Conservation (phyloP, 2,113 vertebrate species). For the Aptenodytes patagonicus region DNA sequence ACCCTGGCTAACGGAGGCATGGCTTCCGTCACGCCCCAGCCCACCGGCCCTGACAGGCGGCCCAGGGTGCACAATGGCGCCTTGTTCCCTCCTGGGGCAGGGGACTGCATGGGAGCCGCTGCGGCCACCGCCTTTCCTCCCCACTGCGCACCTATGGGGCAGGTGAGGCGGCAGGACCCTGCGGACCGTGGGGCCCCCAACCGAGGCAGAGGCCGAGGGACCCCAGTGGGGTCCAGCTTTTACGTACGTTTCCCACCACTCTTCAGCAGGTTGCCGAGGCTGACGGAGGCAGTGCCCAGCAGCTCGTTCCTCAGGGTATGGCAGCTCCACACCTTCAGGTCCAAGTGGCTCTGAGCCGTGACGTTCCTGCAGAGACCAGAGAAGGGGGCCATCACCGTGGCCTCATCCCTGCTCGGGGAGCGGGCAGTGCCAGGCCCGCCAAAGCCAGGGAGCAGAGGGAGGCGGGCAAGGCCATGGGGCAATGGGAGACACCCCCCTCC, state of each 20-base stretch:
- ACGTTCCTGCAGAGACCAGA: slow-evolving; percentile 80
- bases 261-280: slow-evolving; percentile 84
- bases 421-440: not conserved
- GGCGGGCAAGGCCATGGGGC: not conserved
- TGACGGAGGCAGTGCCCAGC: slow-evolving; percentile 86
- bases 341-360: slow-evolving; percentile 90
- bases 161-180: not conserved
- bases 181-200: too few species aligned
- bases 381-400: rapidly evolving
- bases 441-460: not conserved
- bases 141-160: too few species aligned
- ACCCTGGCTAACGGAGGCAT: not conserved
- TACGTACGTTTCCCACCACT: slow-evolving; percentile 86
- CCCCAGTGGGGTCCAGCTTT: rapidly evolving
- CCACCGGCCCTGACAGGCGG: not conserved
- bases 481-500: not conserved
- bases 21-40: not conserved
- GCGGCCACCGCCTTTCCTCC: not conserved
- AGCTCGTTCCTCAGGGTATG: slow-evolving; percentile 92
- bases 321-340: slow-evolving; percentile 95
- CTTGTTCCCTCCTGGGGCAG: not conserved
- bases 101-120: not conserved
- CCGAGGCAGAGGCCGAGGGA: rapidly evolving
- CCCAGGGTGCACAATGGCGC: not conserved
- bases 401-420: rapidly evolving